These are phyloP conservation scores for Gulo gulo DNA, from an alignment of 2,113 vertebrate genomes.

Conservation along the genomic window DNA sequence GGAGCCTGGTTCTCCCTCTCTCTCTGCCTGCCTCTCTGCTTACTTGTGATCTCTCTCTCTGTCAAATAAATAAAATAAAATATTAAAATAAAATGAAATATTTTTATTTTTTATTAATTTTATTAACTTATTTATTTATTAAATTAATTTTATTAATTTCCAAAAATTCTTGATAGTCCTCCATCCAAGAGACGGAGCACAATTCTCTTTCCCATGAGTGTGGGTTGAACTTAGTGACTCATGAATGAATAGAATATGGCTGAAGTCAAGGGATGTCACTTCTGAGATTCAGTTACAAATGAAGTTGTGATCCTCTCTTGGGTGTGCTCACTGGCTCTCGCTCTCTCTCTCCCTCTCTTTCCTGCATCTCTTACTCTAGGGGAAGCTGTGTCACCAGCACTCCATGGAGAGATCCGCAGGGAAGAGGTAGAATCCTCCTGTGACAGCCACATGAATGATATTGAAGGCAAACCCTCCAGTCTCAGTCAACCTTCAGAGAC, in stretches of 20 bases:
- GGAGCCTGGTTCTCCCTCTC: no score
- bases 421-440: neutral
- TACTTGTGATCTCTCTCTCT: no score
- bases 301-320: neutral
- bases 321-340: rapidly evolving
- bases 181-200: neutral
- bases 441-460: rapidly evolving
- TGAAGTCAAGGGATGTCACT: neutral
- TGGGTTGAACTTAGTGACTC: neutral
- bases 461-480: neutral
- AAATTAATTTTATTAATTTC: no score
- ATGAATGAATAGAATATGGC: neutral
- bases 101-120: no score
- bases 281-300: neutral
- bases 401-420: rapidly evolving
- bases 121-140: no score
- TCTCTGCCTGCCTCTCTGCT: no score
- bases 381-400: neutral
- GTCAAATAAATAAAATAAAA: no score
- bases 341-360: neutral
- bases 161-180: neutral
- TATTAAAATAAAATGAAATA: no score
- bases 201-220: neutral
- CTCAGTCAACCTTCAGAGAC: neutral
- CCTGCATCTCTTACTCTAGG: neutral